Conservation (phyloP, 2,888 invertebrate genomes). For the Volucella bombylans region DNA sequence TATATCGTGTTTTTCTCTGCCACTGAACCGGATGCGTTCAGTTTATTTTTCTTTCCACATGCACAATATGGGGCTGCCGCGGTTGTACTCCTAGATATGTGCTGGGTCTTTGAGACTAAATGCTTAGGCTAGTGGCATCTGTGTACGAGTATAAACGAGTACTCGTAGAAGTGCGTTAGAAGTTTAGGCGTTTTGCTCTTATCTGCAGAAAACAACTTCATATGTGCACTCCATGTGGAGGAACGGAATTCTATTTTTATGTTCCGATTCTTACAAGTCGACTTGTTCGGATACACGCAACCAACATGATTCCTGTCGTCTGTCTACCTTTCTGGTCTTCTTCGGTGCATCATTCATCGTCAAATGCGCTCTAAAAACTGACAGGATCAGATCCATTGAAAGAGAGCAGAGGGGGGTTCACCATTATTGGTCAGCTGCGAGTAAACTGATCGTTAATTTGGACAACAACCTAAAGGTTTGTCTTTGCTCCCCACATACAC, state of each 20-base stretch:
- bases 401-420: conserved; percentile 5
- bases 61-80: conserved; percentile 56
- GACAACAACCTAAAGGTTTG: conserved; percentile 43
- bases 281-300: conserved; percentile 17
- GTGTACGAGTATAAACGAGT: too few species aligned
- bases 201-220: background rate
- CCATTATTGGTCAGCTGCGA: background rate
- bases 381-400: conserved; percentile 38
- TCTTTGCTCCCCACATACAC: background rate
- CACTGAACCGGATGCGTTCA: conserved; percentile 68
- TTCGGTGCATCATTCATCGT: conserved; percentile 59
- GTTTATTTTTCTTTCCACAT: conserved; percentile 61
- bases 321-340: conserved; percentile 11
- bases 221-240: conserved; percentile 29
- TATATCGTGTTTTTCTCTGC: conserved; percentile 7
- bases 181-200: conserved; percentile 10
- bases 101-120: too few species aligned
- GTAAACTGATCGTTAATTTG: conserved; percentile 52
- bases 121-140: too few species aligned
- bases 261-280: conserved; percentile 45
- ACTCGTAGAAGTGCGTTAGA: conserved; percentile 8
- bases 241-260: conserved; percentile 60
- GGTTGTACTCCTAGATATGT: conserved; percentile 21
- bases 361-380: conserved; percentile 52
- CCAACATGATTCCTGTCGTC: conserved; percentile 52